Conservation (phyloP, 2,113 vertebrate genomes). For the Catharus bicknelli region DNA sequence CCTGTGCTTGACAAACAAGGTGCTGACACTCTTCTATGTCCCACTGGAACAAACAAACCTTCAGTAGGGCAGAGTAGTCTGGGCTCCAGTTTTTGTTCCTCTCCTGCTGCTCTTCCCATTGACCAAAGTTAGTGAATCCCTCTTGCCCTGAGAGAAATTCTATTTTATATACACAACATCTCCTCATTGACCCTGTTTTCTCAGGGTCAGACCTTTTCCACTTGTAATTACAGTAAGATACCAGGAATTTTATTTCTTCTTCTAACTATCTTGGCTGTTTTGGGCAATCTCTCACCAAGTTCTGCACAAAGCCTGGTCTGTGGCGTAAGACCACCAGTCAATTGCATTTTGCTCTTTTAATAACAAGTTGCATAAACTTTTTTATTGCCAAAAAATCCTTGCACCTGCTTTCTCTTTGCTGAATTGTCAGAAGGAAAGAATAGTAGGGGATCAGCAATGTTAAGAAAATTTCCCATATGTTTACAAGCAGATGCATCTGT, state of each 20-base stretch:
- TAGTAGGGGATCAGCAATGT: constrained; percentile 9
- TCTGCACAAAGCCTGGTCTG: neutral
- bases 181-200: neutral
- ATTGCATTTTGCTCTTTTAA: neutral
- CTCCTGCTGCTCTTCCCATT: neutral
- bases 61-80: accelerated
- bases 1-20: accelerated
- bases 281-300: neutral
- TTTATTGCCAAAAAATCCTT: neutral
- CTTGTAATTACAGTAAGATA: neutral
- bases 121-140: neutral
- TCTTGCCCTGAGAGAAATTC: neutral
- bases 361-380: neutral
- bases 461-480: constrained; percentile 25
- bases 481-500: constrained; percentile 38
- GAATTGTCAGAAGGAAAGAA: constrained; percentile 27
- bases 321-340: neutral
- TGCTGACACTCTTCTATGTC: accelerated
- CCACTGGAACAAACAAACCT: neutral
- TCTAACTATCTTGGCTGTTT: neutral
- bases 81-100: neutral
- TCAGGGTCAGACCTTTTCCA: neutral
- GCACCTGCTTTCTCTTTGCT: constrained; percentile 44
- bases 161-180: neutral
- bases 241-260: neutral